Base-by-base conservation (phyloP, 2,797 vertebrate genomes). In the Sitta carolinensis region DNA sequence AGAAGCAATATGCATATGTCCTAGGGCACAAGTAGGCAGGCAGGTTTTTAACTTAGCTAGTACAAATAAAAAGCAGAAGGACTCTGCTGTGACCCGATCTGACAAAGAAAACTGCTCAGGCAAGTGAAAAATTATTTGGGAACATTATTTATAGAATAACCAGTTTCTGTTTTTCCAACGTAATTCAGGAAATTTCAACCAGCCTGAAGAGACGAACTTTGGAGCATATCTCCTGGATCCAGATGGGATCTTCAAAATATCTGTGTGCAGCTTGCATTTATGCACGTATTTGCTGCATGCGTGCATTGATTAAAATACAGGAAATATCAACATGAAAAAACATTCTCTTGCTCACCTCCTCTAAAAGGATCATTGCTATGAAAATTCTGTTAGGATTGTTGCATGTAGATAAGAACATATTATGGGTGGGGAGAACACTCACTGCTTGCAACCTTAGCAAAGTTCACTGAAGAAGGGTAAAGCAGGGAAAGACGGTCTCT, bases 401-500 rank as follows among this genome's bases (percentile, higher is more conserved):
- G 30, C 20, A 62, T 23, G 15, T 2, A 3, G 48, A 32, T 54
- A 36, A 63, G 14, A 70, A 51, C 0, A 2, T 5, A 43, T 1
- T 5, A 43, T 1, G 2, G 25, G 36, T 70, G 20, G 11, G 22
- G 25, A 80, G 25, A 36, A 83, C 2, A 78, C 6, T 64, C 1
- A 21, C 36, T 83, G 61, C 30, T 62, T 61, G 29, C 72, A 85
- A 26, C 1, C 2, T 25, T 32, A 50, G 52, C 29, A 77, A 58
- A 87, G 72, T 16, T 73, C 40, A 38, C 26, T 19, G 22, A 32
- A 32, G 29, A 59, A 66, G 15, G 16, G 27, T 32, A 50, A 83
- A 61, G 27, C 27, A 83, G 30, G 30, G 57, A 61, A 64, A 68
- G 34, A 34, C 1, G 4, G 45, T 20, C 64, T 36, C 50, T 86